These are phyloP conservation scores for Anthonomus grandis DNA, from an alignment of 1,140 invertebrate genomes.

Conservation along the genomic window DNA sequence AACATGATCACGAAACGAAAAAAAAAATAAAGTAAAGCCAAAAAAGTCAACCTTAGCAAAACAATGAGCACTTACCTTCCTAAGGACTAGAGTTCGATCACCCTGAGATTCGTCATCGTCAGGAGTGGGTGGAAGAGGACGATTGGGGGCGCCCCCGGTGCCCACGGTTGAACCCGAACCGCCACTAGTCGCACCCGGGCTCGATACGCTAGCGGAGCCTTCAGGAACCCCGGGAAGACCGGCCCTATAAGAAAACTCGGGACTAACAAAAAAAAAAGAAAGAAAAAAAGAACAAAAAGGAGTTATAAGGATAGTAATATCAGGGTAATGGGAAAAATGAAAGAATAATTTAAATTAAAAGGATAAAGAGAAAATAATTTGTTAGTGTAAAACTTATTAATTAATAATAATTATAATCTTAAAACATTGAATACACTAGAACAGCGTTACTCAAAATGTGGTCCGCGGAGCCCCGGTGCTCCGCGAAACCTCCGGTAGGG, in stretches of 20 bases:
- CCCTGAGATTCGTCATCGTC: slow-evolving; percentile 78
- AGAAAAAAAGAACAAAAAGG: slow-evolving; percentile 20
- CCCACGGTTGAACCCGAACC: slow-evolving; percentile 57
- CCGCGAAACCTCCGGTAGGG: too few relatives aligned
- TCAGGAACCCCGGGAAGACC: slow-evolving; percentile 59
- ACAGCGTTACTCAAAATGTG: too few relatives aligned
- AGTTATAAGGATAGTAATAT: slow-evolving; percentile 3
- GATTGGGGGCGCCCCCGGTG: slow-evolving; percentile 74
- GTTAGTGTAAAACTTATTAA: too few relatives aligned
- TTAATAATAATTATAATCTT: too few relatives aligned
- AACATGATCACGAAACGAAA: slow-evolving; percentile 11
- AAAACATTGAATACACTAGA: too few relatives aligned
- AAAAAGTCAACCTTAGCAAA: slow-evolving; percentile 12
- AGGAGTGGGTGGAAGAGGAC: slow-evolving; percentile 90
- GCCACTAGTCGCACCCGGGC: slow-evolving; percentile 53
- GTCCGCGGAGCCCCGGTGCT: too few relatives aligned
- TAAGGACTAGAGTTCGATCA: slow-evolving; percentile 86
- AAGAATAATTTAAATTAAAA: neutral
- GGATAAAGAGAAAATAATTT: neutral
- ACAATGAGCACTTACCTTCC: slow-evolving; percentile 67
- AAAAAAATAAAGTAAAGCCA: slow-evolving; percentile 17
- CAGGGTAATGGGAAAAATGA: neutral
- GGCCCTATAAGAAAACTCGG: slow-evolving; percentile 85
- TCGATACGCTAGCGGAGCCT: slow-evolving; percentile 45
- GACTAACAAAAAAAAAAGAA: slow-evolving; percentile 57